Evolutionary conservation across 2,888 invertebrate species (phyloP).

Genomic region (Drosophila niveifrons): DNA sequence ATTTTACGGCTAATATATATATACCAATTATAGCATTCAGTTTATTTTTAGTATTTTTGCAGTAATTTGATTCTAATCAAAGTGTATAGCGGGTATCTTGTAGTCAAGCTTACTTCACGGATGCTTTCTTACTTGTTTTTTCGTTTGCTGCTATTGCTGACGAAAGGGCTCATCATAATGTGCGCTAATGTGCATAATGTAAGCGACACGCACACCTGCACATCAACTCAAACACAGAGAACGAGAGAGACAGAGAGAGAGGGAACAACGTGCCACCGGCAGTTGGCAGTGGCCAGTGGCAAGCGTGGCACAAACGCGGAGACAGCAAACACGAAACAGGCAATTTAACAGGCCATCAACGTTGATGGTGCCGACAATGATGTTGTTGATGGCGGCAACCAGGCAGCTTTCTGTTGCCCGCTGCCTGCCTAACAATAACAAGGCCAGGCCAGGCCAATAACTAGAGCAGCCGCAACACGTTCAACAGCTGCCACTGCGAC

Average conservation of each 20-base stretch:
- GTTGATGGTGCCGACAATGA: conserved; percentile 79
- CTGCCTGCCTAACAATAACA: conserved; percentile 68
- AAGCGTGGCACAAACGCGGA: conserved; percentile 44
- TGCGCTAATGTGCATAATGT: conserved; percentile 82
- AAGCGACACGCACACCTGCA: conserved; percentile 75
- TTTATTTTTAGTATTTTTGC: too few relatives aligned
- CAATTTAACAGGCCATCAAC: conserved; percentile 83
- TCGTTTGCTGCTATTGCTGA: conserved; percentile 1
- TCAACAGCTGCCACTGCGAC: neutral
- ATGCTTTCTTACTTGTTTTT: neutral
- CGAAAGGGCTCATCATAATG: conserved; percentile 69
- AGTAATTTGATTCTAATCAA: neutral
- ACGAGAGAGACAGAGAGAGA: neutral
- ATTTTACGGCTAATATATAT: too few relatives aligned
- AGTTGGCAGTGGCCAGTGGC: conserved; percentile 11
- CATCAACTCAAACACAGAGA: conserved; percentile 25
- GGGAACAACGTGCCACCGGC: conserved; percentile 22
- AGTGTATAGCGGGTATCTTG: neutral
- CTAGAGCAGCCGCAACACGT: conserved; percentile 30
- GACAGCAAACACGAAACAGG: conserved; percentile 74
- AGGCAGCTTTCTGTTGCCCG: neutral
- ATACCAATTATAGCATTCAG: too few relatives aligned
- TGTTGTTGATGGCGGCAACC: conserved; percentile 70
- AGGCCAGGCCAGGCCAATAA: conserved; percentile 52
- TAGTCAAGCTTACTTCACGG: too few relatives aligned